Base-by-base conservation (phyloP, 2,888 invertebrate species). In the Quadroppia sp. region DNA sequence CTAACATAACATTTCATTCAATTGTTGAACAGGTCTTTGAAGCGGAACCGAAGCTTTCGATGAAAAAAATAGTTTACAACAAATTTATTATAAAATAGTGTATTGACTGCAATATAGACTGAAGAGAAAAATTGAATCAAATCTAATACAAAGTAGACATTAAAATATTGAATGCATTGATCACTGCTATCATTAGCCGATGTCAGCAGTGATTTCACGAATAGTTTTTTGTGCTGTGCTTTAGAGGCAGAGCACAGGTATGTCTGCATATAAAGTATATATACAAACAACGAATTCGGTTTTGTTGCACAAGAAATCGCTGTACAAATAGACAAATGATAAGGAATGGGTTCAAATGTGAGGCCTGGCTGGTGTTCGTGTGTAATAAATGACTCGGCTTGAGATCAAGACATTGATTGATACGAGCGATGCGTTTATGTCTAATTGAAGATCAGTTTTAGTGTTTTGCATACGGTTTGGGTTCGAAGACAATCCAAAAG, bases 381-480 rank as follows among this genome's bases (percentile, higher is more conserved):
- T n/a, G 45, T 69, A 69, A 69, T 69, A 69, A 69, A 69, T 69
- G 69, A 45, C 45, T 25, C 69, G 40, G 69, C 25, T 45, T 40
- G 69, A 45, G 11, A 15, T 25, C 40, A 15, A 45, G 69, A 69
- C 69, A 69, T n/a, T 69, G 69, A 69, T 69, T n/a, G 69, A 69
- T 69, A 17, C n/a, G 42, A 13, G 15, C 1, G 25, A 42, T 69
- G 69, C 45, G 23, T 25, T 69, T 40, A 69, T 69, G 69, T 69
- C 69, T 69, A 69, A 69, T 69, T 69, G 42, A 40, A 25, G 40
- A 45, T 45, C 42, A 45, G 28, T 69, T 69, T 67, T 69, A 36
- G 17, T 45, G 69, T 45, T 69, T 69, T 69, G 45, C 69, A 69
- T 69, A 69, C 13, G 25, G 17, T 36, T 40, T 64, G 64, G 64